Conservation (phyloP, 2,113 vertebrate species). For the Scomber japonicus region DNA sequence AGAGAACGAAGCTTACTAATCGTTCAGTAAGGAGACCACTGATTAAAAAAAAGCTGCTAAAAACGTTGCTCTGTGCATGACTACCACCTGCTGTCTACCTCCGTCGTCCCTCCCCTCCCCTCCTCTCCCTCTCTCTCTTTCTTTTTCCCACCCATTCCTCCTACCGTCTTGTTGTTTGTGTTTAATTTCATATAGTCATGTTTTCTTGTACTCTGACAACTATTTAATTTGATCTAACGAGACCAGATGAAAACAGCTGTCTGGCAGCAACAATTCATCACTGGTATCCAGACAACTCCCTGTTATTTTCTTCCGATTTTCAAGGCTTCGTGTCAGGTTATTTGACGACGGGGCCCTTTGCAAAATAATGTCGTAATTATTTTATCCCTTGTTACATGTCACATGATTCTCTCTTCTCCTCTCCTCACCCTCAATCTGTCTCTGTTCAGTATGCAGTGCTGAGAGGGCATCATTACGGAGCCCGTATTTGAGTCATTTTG, state of each 20-base stretch:
- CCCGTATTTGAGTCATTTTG: slow-evolving; percentile 99
- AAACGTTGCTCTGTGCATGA: slow-evolving; percentile 76
- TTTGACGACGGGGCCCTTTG: slow-evolving; percentile 27
- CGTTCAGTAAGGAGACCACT: not conserved
- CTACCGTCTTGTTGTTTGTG: slow-evolving; percentile 48
- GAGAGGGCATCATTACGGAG: slow-evolving; percentile 99
- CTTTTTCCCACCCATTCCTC: slow-evolving; percentile 37
- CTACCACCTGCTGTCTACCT: slow-evolving; percentile 82
- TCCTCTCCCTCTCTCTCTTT: slow-evolving; percentile 62
- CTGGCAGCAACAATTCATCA: slow-evolving; percentile 10
- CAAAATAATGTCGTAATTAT: slow-evolving; percentile 84
- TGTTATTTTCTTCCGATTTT: slow-evolving; percentile 40
- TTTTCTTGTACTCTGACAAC: slow-evolving; percentile 87
- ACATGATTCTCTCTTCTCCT: slow-evolving; percentile 33
- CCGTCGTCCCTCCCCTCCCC: slow-evolving; percentile 49
- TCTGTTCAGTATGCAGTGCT: slow-evolving; percentile 94
- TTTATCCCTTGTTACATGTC: slow-evolving; percentile 76
- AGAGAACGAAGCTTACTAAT: not conserved
- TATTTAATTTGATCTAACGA: slow-evolving; percentile 85
- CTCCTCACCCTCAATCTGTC: slow-evolving; percentile 40
- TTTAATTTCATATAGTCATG: slow-evolving; percentile 83
- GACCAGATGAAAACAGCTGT: slow-evolving; percentile 86
- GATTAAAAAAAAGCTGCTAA: not conserved
- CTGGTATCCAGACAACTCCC: slow-evolving; percentile 7
- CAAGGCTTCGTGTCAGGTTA: slow-evolving; percentile 18